Evolutionary conservation across 2,113 vertebrate species (phyloP).

Genomic region (Eublepharis macularius): DNA sequence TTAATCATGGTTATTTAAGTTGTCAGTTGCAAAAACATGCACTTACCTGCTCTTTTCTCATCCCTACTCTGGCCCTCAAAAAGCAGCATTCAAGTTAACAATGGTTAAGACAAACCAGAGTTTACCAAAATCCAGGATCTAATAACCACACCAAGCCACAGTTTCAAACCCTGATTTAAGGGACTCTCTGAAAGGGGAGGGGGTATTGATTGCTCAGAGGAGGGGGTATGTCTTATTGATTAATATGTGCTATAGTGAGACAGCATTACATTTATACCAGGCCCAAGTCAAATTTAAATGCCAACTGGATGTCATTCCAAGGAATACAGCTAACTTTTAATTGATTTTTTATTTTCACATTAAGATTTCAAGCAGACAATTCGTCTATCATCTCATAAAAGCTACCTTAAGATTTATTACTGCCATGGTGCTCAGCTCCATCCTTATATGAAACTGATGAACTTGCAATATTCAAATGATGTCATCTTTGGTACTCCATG

Average conservation of each 20-base stretch:
- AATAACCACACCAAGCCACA: no score
- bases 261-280: no score
- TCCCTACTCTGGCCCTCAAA: no score
- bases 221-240: no score
- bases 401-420: background rate
- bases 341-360: background rate
- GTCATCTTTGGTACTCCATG: no score
- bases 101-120: no score
- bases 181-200: background rate
- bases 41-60: background rate
- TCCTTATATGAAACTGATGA: background rate
- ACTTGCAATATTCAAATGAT: background rate
- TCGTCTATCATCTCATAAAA: background rate
- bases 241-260: no score
- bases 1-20: background rate
- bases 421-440: background rate
- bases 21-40: background rate
- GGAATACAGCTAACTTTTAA: background rate
- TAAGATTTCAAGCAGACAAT: background rate
- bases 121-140: no score
- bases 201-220: background rate
- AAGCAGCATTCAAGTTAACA: background rate
- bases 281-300: background rate
- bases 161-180: no score
- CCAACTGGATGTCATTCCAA: background rate